Evolutionary conservation across 2,113 vertebrate genomes (phyloP).

Genomic region (Pagrus major): DNA sequence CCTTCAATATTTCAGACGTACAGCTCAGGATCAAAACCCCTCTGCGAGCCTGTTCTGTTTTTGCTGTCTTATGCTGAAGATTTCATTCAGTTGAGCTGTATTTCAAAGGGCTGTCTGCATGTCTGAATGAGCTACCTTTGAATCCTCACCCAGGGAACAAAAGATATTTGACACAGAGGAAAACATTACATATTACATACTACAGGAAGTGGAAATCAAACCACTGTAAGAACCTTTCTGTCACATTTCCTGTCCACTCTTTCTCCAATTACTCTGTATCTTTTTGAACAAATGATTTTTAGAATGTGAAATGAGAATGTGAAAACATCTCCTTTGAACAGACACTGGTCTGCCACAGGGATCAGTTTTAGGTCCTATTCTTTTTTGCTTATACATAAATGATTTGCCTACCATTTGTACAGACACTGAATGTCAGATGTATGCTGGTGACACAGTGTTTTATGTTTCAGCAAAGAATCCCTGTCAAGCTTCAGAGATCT

Average conservation of each 20-base stretch:
- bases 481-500: too few relatives aligned
- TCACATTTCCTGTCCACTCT: background rate
- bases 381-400: too few relatives aligned
- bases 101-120: background rate
- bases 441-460: too few relatives aligned
- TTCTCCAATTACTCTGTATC: background rate
- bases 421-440: too few relatives aligned
- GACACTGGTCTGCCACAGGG: too few relatives aligned
- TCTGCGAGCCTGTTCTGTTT: background rate
- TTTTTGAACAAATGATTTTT: background rate
- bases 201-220: background rate
- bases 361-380: too few relatives aligned
- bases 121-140: background rate
- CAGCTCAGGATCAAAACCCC: constrained; percentile 8
- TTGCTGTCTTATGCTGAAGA: background rate
- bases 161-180: background rate
- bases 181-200: background rate
- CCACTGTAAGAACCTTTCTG: background rate
- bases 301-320: too few relatives aligned
- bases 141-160: background rate
- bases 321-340: too few relatives aligned
- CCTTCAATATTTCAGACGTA: constrained; percentile 7
- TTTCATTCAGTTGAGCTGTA: background rate
- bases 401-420: too few relatives aligned
- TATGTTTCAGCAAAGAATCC: too few relatives aligned